Evolutionary conservation across 2,113 vertebrate genomes (phyloP).

Genomic region (Datnioides undecimradiatus): DNA sequence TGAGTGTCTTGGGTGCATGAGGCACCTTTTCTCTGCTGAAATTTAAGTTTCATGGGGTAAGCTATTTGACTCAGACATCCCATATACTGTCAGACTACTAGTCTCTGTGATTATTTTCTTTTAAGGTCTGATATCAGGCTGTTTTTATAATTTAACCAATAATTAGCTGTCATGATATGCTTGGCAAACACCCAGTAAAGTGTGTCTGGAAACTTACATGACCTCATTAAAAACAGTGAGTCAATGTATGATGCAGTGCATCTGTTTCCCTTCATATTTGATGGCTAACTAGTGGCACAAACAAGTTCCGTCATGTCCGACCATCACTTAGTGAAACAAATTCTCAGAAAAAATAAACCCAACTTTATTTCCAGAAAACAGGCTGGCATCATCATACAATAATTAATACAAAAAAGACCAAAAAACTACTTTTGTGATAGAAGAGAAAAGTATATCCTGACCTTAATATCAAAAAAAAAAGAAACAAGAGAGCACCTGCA

Average conservation of each 20-base stretch:
- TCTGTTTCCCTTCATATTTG: not conserved
- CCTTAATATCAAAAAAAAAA: conserved; percentile 30
- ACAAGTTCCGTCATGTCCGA: not conserved
- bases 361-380: conserved; percentile 71
- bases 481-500: conserved; percentile 34
- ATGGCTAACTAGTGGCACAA: not conserved
- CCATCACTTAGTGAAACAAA: conserved; percentile 15
- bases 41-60: not conserved
- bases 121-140: not conserved
- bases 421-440: conserved; percentile 20
- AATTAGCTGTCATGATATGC: not conserved
- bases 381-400: conserved; percentile 53
- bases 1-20: not conserved
- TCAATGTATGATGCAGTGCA: not conserved
- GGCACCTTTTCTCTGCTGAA: not conserved
- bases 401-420: conserved; percentile 38
- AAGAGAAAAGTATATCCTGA: conserved; percentile 38
- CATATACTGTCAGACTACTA: too few species aligned
- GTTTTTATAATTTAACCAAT: not conserved
- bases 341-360: conserved; percentile 67
- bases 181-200: conserved; percentile 1
- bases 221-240: conserved; percentile 3
- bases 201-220: conserved; percentile 12
- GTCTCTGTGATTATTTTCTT: too few species aligned
- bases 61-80: too few species aligned